These are phyloP conservation scores for Aphrophora alni DNA, from an alignment of 2,888 invertebrate species.

Conservation along the genomic window DNA sequence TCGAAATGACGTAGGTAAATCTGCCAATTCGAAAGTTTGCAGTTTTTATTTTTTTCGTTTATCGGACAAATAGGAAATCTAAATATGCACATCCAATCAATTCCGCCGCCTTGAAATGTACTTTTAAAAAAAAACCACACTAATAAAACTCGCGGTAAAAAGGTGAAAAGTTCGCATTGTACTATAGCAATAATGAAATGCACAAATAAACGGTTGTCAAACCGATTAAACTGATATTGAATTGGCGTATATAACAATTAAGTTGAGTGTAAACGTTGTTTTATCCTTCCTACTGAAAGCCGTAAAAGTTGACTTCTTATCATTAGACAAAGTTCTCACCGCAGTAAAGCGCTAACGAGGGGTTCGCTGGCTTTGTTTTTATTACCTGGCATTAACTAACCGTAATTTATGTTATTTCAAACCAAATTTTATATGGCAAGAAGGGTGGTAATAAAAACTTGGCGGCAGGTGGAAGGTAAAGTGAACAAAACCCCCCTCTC, in stretches of 20 bases:
- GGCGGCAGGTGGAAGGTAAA: conserved; percentile 9
- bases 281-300: conserved; percentile 26
- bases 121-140: too few species aligned
- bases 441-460: conserved; percentile 23
- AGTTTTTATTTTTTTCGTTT: too few species aligned
- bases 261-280: background rate
- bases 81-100: too few species aligned
- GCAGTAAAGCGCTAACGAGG: conserved; percentile 36
- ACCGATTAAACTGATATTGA: background rate
- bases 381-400: conserved; percentile 36
- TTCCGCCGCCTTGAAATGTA: too few species aligned
- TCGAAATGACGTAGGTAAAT: too few species aligned
- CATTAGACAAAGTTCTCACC: conserved; percentile 26
- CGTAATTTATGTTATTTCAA: conserved; percentile 39
- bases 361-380: conserved; percentile 30
- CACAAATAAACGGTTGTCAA: background rate
- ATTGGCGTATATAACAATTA: background rate
- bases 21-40: too few species aligned
- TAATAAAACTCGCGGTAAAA: background rate
- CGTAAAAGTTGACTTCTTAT: conserved; percentile 29
- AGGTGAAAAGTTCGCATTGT: background rate
- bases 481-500: too few species aligned
- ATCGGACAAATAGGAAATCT: too few species aligned
- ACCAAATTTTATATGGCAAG: conserved; percentile 36
- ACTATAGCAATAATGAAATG: background rate